Evolutionary conservation across 35 echinoderm and acorn worm species (phyloP), one percentile per base, ranked within the genome.

Genomic region (Heliocidaris tuberculata): DNA sequence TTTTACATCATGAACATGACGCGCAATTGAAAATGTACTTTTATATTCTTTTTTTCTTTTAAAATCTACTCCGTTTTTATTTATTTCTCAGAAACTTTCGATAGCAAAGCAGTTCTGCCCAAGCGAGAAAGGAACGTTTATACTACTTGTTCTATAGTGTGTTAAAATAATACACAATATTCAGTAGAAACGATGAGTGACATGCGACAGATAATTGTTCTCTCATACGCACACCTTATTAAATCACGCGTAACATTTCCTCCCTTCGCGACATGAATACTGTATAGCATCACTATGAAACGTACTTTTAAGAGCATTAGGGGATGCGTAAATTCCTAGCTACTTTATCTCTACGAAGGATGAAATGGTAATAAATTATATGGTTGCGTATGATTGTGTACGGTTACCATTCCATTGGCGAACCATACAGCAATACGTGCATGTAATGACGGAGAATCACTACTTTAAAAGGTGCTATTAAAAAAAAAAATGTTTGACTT

Each of bases 271-370:
- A 56, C 2, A 56, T 56, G 15, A 13, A 56, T 78, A 6, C 60
- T 24, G 19, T 65, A 70, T 27, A 70, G 60, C 27, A 1, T 24
- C 60, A 24, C 60, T 27, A 78, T 21, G 19, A 7, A 9, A 7
- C 65, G 65, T 78, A 78, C 65, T 78, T 78, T 78, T 78, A 78
- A 78, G 65, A 78, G 65, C 65, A 78, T 78, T n/a, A 78, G 17
- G 65, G 65, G 21, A 78, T 9, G 27, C 27, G 17, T 56, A 13
- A 56, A 78, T 78, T 27, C 21, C 27, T 7, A n/a, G 19, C 65
- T n/a, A n/a, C 0, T 24, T 78, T 78, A 21, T 24, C 21, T 78
- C 21, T 4, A n/a, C 27, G 27, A 78, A 78, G 65, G 27, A 78
- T 8, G 65, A 78, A 70, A 70, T 70, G 6, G 60, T 24, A 9